These are phyloP conservation scores for Peromyscus melanophrys DNA, from an alignment of 2,797 vertebrate genomes.

Conservation along the genomic window DNA sequence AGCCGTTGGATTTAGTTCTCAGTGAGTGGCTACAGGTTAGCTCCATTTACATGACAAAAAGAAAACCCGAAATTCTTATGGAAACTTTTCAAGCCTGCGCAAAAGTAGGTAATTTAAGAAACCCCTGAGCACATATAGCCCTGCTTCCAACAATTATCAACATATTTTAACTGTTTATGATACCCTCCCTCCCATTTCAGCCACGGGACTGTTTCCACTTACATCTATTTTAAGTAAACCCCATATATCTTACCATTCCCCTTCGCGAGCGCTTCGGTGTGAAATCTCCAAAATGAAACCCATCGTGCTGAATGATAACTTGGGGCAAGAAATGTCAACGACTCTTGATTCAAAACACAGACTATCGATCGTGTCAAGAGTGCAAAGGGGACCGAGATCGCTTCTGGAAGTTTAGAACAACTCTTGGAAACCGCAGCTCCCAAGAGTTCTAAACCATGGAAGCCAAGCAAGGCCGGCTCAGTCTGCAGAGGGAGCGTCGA, in stretches of 20 bases:
- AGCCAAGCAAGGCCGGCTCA: background rate
- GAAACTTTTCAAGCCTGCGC: background rate
- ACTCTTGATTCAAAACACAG: constrained; percentile 40
- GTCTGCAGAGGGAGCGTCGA: background rate
- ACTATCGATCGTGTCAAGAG: background rate
- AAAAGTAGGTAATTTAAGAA: background rate
- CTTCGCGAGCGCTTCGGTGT: background rate
- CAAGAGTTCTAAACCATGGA: background rate
- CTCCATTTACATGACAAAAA: background rate
- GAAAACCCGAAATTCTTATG: background rate
- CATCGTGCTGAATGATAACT: background rate
- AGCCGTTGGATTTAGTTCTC: background rate
- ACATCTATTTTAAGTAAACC: background rate
- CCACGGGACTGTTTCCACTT: background rate
- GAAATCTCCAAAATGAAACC: background rate
- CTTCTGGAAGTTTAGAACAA: background rate
- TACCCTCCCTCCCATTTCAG: background rate
- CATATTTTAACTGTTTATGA: background rate
- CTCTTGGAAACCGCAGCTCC: background rate
- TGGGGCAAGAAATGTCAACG: background rate
- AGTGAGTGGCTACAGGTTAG: background rate
- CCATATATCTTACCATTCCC: constrained; percentile 10
- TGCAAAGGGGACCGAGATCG: background rate
- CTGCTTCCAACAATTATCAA: background rate
- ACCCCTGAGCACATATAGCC: background rate